Percentiles rank a stretch among this genome's conserved stretches.
phyloP scores from a whole-genome alignment of 2,888 invertebrate species.

The Nymphalis urticae region DNA sequence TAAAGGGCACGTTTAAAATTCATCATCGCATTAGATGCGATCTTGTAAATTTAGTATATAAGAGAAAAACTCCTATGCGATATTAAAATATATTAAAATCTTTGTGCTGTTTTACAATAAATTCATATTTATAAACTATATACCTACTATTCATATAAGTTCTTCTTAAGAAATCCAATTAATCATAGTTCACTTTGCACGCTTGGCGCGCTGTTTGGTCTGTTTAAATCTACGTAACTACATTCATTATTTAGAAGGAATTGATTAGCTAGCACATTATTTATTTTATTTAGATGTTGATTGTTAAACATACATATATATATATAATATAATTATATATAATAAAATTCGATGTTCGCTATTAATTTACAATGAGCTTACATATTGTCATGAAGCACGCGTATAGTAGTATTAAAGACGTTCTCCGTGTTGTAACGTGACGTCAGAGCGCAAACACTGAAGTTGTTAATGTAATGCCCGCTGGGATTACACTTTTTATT shows the following conservation, averaged over 20 bases:
- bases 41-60: conserved; percentile 76
- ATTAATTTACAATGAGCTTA: conserved; percentile 54
- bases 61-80: conserved; percentile 78
- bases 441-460: too few species aligned
- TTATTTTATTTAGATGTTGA: conserved; percentile 26
- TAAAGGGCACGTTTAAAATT: conserved; percentile 59
- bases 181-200: conserved; percentile 62
- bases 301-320: conserved; percentile 53
- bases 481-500: too few species aligned
- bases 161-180: conserved; percentile 68
- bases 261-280: conserved; percentile 48
- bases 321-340: conserved; percentile 49
- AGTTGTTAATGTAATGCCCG: too few species aligned
- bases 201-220: conserved; percentile 79
- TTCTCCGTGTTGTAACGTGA: too few species aligned
- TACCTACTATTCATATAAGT: conserved; percentile 59
- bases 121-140: conserved; percentile 79
- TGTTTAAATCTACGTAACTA: conserved; percentile 62
- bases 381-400: conserved; percentile 61
- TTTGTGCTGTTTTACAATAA: conserved; percentile 82
- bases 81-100: conserved; percentile 82
- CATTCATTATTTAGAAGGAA: conserved; percentile 50
- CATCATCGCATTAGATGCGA: conserved; percentile 72
- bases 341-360: conserved; percentile 64
- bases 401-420: background rate